Percentiles rank a stretch among this genome's conserved stretches.
phyloP scores from a whole-genome alignment of 2,888 invertebrate genomes.

The Eledona agricola region DNA sequence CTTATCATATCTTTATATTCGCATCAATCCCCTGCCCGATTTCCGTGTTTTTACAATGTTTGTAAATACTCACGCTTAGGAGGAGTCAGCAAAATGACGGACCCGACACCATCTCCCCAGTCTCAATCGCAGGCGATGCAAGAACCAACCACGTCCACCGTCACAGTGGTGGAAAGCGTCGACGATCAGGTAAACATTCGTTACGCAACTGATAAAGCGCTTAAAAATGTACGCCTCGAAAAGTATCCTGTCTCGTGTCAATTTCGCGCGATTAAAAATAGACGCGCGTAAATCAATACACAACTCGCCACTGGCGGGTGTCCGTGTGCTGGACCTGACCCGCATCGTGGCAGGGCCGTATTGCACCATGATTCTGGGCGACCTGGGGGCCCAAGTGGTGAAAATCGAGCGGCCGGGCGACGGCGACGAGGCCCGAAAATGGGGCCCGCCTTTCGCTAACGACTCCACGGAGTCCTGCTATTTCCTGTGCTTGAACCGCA shows the following conservation, averaged over 20 bases:
- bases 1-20: constrained; percentile 18
- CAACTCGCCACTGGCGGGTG: constrained; percentile 71
- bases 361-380: constrained; percentile 92
- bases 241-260: constrained; percentile 1
- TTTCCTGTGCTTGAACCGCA: constrained; percentile 89
- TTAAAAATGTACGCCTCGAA: constrained; percentile 24
- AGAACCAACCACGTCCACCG: constrained; percentile 52
- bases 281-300: constrained; percentile 30
- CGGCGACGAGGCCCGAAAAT: constrained; percentile 89
- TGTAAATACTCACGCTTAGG: constrained; percentile 19
- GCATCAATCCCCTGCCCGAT: constrained; percentile 5
- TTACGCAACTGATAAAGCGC: constrained; percentile 42
- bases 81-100: constrained; percentile 44
- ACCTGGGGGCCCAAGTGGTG: constrained; percentile 91
- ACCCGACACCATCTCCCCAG: constrained; percentile 47
- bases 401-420: constrained; percentile 87
- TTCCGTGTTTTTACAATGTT: constrained; percentile 17
- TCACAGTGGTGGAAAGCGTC: constrained; percentile 52
- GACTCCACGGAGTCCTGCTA: constrained; percentile 77
- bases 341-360: constrained; percentile 94
- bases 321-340: constrained; percentile 81
- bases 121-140: constrained; percentile 48
- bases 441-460: constrained; percentile 90
- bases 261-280: constrained; percentile 27
- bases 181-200: constrained; percentile 55